These are phyloP conservation scores for Pharmacophagus antenor DNA, from an alignment of 2,888 invertebrate species.

Conservation along the genomic window DNA sequence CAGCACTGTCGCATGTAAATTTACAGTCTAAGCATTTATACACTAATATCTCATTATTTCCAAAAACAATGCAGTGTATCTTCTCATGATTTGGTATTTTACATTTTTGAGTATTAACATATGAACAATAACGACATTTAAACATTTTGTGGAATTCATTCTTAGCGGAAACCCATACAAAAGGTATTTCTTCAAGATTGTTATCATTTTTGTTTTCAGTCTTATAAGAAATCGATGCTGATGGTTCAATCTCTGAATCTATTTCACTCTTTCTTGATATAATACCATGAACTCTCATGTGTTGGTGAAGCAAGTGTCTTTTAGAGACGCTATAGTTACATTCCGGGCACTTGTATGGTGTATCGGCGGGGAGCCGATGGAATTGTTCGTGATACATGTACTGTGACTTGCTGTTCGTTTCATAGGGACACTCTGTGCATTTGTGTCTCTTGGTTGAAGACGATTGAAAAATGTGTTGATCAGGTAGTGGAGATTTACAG, in stretches of 20 bases:
- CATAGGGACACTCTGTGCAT: constrained; percentile 91
- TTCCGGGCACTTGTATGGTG: constrained; percentile 89
- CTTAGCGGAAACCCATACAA: constrained; percentile 88
- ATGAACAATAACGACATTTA: constrained; percentile 91
- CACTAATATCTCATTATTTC: constrained; percentile 75
- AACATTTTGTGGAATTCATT: constrained; percentile 90
- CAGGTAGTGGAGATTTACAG: constrained; percentile 56
- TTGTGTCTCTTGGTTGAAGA: constrained; percentile 83
- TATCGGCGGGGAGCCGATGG: constrained; percentile 85
- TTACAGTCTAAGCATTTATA: constrained; percentile 89
- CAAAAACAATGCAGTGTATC: constrained; percentile 83
- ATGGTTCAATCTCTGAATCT: constrained; percentile 65
- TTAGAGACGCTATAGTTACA: constrained; percentile 92
- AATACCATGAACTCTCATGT: constrained; percentile 87
- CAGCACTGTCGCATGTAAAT: constrained; percentile 87
- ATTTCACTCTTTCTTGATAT: constrained; percentile 66
- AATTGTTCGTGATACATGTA: constrained; percentile 93
- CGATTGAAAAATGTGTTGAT: constrained; percentile 40
- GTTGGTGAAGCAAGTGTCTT: constrained; percentile 90
- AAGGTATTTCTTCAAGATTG: constrained; percentile 83
- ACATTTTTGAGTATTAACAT: constrained; percentile 89
- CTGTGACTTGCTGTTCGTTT: constrained; percentile 92
- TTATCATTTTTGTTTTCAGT: constrained; percentile 47
- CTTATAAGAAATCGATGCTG: constrained; percentile 44
- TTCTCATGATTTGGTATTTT: constrained; percentile 92